Percentiles rank a stretch among this genome's conserved stretches.
These are phyloP conservation scores for Numenius arquata DNA, from an alignment of 2,113 vertebrate genomes.

Conservation along the genomic window DNA sequence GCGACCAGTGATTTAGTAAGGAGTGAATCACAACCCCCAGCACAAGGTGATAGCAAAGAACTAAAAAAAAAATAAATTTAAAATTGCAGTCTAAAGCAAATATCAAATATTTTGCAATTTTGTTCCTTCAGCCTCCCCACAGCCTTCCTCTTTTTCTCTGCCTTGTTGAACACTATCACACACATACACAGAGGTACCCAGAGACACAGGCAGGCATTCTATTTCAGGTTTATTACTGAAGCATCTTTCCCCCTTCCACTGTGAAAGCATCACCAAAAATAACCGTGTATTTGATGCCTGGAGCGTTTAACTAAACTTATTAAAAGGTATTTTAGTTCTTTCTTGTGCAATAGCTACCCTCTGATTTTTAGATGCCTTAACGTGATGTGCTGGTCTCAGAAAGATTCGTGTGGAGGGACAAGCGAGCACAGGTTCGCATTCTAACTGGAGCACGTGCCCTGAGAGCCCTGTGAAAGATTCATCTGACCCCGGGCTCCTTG, in stretches of 20 bases:
- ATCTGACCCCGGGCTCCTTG: not conserved
- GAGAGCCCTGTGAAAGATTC: not conserved
- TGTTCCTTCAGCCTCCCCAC: not conserved
- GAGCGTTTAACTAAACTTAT: not conserved
- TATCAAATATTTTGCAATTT: not conserved
- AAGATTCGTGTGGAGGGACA: not conserved
- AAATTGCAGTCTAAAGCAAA: not conserved
- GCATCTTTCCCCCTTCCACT: not conserved
- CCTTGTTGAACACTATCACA: not conserved
- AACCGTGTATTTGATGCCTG: not conserved
- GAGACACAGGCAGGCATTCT: not conserved
- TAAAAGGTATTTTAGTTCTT: not conserved
- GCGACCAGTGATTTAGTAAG: not conserved
- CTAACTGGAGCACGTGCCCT: rapidly evolving
- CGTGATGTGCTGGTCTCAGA: not conserved
- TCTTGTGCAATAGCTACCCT: not conserved
- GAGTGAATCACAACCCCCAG: not conserved
- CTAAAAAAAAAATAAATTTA: not conserved
- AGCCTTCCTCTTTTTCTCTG: not conserved
- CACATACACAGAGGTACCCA: not conserved
- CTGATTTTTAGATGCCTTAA: not conserved
- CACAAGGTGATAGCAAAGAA: not conserved
- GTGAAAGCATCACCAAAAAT: not conserved
- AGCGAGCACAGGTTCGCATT: not conserved
- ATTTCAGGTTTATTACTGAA: not conserved